Evolutionary conservation across 2,113 vertebrate genomes (phyloP).

Genomic region (Capreolus pygargus): DNA sequence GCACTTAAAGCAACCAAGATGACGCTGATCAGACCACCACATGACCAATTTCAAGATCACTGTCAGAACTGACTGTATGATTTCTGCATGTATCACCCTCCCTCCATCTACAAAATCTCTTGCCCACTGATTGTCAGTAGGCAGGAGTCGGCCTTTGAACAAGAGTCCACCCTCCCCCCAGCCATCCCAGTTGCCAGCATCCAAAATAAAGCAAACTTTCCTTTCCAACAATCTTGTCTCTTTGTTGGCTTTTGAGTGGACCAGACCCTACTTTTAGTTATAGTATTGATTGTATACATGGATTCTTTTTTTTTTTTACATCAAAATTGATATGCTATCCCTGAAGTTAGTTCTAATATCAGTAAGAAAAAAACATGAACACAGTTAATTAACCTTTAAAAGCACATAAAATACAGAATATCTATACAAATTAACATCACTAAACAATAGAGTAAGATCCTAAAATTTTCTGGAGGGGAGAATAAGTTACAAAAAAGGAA

Average conservation of each 20-base stretch:
- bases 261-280: neutral
- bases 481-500: neutral
- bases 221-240: neutral
- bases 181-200: neutral
- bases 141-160: neutral
- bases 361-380: neutral
- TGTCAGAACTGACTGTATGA: neutral
- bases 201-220: neutral
- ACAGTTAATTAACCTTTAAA: neutral
- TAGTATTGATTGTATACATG: neutral
- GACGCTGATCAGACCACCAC: neutral
- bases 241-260: neutral
- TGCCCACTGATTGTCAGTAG: neutral
- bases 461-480: neutral
- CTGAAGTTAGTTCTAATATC: neutral
- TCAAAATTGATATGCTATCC: neutral
- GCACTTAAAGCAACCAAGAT: neutral
- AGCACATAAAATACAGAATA: neutral
- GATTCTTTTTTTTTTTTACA: neutral
- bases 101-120: neutral
- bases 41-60: neutral
- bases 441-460: neutral
- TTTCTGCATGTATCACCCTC: neutral
- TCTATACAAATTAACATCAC: neutral
- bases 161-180: neutral